phyloP scores from a whole-genome alignment of 1,140 invertebrate genomes.

The Himalopsyche phryganea region DNA sequence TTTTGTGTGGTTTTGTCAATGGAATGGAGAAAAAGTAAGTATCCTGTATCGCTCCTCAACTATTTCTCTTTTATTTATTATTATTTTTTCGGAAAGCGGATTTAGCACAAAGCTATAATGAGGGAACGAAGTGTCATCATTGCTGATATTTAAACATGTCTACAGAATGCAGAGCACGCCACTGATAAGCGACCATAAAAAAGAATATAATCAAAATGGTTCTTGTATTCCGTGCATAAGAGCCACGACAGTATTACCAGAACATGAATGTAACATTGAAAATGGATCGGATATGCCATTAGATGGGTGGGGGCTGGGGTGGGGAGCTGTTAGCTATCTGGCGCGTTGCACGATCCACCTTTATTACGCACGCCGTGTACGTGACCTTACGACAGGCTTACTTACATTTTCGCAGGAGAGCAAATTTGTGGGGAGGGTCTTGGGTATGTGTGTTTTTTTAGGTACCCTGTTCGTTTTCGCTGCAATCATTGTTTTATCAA shows the following conservation, averaged over 20 bases:
- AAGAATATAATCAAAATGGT: background rate
- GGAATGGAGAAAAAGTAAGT: no score
- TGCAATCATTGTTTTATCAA: no score
- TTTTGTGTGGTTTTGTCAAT: no score
- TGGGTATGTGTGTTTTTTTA: no score
- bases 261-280: conserved; percentile 12
- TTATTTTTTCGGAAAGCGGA: no score
- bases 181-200: background rate
- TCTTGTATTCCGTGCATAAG: background rate
- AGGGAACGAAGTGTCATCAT: no score
- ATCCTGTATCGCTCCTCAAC: no score
- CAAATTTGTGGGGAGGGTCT: no score
- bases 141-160: background rate
- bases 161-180: background rate
- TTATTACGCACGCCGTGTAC: conserved; percentile 23
- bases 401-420: background rate
- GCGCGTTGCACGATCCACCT: conserved; percentile 14
- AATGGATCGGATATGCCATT: background rate
- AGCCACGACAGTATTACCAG: no score
- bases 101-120: no score
- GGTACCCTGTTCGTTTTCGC: no score
- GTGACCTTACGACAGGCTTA: conserved; percentile 22
- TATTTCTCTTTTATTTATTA: no score
- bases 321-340: background rate
- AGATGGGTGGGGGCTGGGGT: background rate